Evolutionary conservation across 2,888 invertebrate genomes (phyloP).

Genomic region (Conus canariensis): DNA sequence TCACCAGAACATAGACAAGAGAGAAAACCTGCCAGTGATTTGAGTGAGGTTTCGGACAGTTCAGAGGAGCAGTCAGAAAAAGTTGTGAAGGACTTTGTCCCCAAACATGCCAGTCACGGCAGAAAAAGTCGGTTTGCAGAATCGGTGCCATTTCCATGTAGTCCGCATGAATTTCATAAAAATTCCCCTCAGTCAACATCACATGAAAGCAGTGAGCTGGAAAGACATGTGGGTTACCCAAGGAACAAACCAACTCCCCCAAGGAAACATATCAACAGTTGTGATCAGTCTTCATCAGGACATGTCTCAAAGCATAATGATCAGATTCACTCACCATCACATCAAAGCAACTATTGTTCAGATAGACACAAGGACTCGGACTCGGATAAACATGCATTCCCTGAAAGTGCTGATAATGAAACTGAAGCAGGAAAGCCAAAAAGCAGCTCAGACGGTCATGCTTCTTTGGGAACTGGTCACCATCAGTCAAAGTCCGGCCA

Average conservation of each 20-base stretch:
- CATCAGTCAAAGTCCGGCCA: conserved; percentile 9
- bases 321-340: neutral
- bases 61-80: neutral
- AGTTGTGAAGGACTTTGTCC: neutral
- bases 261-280: neutral
- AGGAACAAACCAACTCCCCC: neutral
- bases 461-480: neutral
- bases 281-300: neutral
- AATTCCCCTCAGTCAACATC: neutral
- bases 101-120: neutral
- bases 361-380: neutral
- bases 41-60: neutral
- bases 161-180: neutral
- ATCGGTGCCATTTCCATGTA: neutral
- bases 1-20: neutral
- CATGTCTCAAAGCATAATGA: neutral
- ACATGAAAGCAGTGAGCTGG: neutral
- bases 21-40: neutral
- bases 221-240: neutral
- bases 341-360: neutral
- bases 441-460: neutral
- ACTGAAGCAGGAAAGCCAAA: neutral
- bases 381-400: neutral
- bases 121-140: neutral
- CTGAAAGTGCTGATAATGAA: neutral